Conservation (phyloP, 2,888 invertebrate species). For the Diplolepis rosae region DNA sequence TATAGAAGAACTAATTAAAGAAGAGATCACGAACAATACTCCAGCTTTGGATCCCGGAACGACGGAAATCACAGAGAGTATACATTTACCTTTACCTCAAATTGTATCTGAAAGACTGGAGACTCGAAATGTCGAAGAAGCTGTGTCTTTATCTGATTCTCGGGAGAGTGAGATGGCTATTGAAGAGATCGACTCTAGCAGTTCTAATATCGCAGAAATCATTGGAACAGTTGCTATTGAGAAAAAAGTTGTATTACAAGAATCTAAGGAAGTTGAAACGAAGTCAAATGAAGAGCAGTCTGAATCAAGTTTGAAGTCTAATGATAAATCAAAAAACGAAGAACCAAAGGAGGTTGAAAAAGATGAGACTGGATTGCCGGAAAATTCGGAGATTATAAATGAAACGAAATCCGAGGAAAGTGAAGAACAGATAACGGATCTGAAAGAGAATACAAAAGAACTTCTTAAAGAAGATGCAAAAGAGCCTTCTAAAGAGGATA, state of each 20-base stretch:
- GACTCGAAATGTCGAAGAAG: constrained; percentile 72
- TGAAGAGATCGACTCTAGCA: constrained; percentile 76
- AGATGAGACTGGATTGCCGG: not conserved
- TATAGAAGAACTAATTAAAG: constrained; percentile 70
- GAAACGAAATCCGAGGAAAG: constrained; percentile 20
- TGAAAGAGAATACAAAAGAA: constrained; percentile 62
- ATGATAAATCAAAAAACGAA: not conserved
- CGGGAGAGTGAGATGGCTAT: constrained; percentile 75
- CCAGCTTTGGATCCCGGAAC: constrained; percentile 51
- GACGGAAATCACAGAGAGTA: constrained; percentile 49
- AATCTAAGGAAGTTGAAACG: constrained; percentile 34
- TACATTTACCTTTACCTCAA: constrained; percentile 48
- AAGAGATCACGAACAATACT: constrained; percentile 68
- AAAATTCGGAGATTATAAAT: not conserved
- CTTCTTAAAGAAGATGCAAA: constrained; percentile 15
- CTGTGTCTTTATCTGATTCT: constrained; percentile 73
- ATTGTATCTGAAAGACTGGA: constrained; percentile 63
- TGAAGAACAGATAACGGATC: not conserved
- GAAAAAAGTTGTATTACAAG: constrained; percentile 40
- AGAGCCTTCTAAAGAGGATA: constrained; percentile 23
- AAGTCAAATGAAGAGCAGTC: constrained; percentile 38
- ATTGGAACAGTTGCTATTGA: constrained; percentile 68
- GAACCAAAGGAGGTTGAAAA: not conserved
- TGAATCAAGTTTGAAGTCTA: constrained; percentile 4
- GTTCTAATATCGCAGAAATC: constrained; percentile 76